Evolutionary conservation across 2,797 vertebrate species (phyloP), one percentile per base, ranked within the genome.

Genomic region (Buceros bicornis): DNA sequence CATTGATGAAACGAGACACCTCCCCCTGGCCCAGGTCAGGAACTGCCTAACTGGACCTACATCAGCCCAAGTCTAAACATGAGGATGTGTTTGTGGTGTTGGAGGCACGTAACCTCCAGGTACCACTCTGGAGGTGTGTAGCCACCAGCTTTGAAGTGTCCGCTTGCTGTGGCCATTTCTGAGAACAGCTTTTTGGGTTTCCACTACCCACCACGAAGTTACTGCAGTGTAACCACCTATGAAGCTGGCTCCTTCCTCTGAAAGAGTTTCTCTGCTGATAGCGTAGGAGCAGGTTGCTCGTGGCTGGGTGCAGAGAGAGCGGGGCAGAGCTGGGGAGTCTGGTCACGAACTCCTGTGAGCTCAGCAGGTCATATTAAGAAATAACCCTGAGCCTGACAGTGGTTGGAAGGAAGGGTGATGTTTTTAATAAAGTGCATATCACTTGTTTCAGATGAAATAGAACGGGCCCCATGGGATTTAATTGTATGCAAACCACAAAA

Each of bases 281-380:
- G 33, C 1, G 5, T 9, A 37, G 69, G 24, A 56, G 13, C 25
- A 6, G 0, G 1, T 18, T 69, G 37, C 62, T 60, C 2, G 2
- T 53, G 66, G 31, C 29, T 71, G 43, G 28, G 25, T 1, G 3
- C 53, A n/a, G 50, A 33, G 47, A 53, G 37, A 26, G 29, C 67
- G 62, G 53, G 73, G 33, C 35, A 67, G 73, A 53, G 42, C 65
- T 50, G 67, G 33, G 24, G 5, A n/a, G 40, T 7, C 29, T 48
- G 28, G 28, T 76, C 62, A 48, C 42, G 33, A 3, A 9, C 17
- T 25, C 26, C 20, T 42, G 48, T 0, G 3, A 73, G 69, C 57
- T 66, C 8, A 45, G 48, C 26, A 22, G 57, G 50, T 37, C 1
- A 1, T 25, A 40, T 54, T 33, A 50, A 73, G 54, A 71, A 79